Evolutionary conservation across 2,888 invertebrate genomes (phyloP), one percentile per base, ranked within the genome.

Genomic region (Lasioglossum oenotherae): DNA sequence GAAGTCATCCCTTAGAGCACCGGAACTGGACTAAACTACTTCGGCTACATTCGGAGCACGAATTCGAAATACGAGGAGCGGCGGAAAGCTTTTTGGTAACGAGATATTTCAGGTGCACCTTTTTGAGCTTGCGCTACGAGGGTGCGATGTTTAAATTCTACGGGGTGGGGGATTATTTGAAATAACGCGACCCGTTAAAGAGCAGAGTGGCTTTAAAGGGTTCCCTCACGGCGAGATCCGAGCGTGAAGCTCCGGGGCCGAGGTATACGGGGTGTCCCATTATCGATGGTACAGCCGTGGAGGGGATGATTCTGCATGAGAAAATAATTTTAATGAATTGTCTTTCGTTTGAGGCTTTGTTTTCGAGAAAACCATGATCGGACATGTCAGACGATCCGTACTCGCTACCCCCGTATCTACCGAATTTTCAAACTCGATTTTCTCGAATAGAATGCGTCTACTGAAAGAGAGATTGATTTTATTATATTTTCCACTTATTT

Each of bases 121-220:
- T 64, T 64, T 2, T 6, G 16, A 64, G 12, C 16, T 31, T 31
- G 16, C 16, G 64, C 4, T 38, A 38, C 69, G 38, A 35, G 41
- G 38, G 14, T 53, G 49, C 38, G 35, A 27, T 5, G 12, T 71
- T 41, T 27, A 53, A 78, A 69, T 53, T 27, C 31, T 16, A 6
- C 31, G 19, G 16, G 14, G 4, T 5, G 0, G 19, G 19, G 35
- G 69, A 38, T 49, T 16, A 49, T 69, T 49, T 35, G 14, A 12
- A 41, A 71, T 69, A 69, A 53, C 69, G 67, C 69, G 35, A 69
- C 44, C 27, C 8, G 44, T 44, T n/a, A 23, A 38, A 67, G 35
- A 67, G 19, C 14, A 44, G 16, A 35, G 53, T 72, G 72, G 14
- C 41, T n/a, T 73, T 81, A 72, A 67, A 82, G 76, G 76, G 72